Percentiles rank a stretch among this genome's conserved stretches.
phyloP scores from a whole-genome alignment of 2,113 vertebrate species.

The Dicentrarchus labrax region DNA sequence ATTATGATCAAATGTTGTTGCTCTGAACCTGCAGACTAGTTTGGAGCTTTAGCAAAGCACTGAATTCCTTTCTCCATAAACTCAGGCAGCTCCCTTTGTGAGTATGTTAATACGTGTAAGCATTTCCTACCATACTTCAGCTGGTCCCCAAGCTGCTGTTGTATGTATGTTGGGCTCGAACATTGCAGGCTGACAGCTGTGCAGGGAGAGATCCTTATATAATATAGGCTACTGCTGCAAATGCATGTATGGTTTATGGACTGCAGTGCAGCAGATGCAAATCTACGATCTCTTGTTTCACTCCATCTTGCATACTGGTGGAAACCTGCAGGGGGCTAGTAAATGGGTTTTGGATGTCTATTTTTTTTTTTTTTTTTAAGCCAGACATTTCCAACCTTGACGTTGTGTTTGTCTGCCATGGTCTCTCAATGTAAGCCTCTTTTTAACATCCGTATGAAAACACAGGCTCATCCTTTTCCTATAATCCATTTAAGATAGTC shows the following conservation, averaged over 20 bases:
- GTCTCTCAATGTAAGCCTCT: not conserved
- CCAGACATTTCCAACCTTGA: not conserved
- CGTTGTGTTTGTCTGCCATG: not conserved
- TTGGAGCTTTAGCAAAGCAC: constrained; percentile 36
- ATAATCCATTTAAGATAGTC: constrained; percentile 9
- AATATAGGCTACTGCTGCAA: constrained; percentile 5
- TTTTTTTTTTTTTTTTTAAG: not conserved
- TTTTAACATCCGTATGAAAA: not conserved
- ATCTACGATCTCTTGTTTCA: not conserved
- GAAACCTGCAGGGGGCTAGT: not conserved
- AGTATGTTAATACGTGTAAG: constrained; percentile 25
- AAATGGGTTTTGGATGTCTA: not conserved
- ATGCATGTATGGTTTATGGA: not conserved
- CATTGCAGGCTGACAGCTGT: constrained; percentile 1
- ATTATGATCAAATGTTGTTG: constrained; percentile 17
- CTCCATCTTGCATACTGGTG: not conserved
- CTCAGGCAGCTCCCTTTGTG: constrained; percentile 6
- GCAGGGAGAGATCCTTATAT: not conserved
- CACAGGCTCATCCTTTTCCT: not conserved
- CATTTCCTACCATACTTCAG: constrained; percentile 20
- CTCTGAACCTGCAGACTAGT: not conserved
- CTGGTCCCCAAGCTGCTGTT: not conserved
- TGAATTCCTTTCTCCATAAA: constrained; percentile 40
- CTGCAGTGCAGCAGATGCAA: not conserved
- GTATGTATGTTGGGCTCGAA: constrained; percentile 6